Evolutionary conservation across 2,113 vertebrate genomes (phyloP).

Genomic region (Taurulus bubalis): DNA sequence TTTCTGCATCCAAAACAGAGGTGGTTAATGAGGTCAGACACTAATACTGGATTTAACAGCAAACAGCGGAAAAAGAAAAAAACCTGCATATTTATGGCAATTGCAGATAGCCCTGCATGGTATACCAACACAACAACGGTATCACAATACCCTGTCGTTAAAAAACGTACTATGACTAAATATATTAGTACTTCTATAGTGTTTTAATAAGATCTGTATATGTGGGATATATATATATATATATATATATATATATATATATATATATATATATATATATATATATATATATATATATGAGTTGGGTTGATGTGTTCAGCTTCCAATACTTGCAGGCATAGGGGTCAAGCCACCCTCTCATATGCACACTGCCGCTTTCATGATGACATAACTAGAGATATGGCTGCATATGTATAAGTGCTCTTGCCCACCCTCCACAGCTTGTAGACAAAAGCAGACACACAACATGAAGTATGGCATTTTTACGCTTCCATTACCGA

Average conservation of each 20-base stretch:
- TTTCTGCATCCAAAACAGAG: slow-evolving; percentile 53
- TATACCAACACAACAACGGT: neutral
- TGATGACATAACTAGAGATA: neutral
- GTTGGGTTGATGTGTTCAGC: neutral
- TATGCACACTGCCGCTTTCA: neutral
- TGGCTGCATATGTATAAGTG: neutral
- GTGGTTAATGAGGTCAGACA: slow-evolving; percentile 57
- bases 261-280: too few relatives aligned
- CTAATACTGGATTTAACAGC: slow-evolving; percentile 33
- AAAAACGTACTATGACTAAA: neutral
- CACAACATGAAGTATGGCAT: neutral
- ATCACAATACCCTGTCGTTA: neutral
- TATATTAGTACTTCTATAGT: neutral
- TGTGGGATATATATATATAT: too few relatives aligned
- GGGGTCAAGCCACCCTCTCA: neutral
- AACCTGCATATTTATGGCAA: slow-evolving; percentile 3
- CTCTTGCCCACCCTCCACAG: neutral
- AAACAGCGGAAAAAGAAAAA: slow-evolving; percentile 12
- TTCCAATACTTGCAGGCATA: neutral
- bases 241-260: too few relatives aligned
- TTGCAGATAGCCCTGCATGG: neutral
- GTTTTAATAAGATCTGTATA: neutral
- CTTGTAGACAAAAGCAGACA: neutral
- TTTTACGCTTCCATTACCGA: neutral
- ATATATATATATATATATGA: too few relatives aligned